Base-by-base conservation (phyloP, 2,113 vertebrate species). In the Syrrhaptes paradoxus region DNA sequence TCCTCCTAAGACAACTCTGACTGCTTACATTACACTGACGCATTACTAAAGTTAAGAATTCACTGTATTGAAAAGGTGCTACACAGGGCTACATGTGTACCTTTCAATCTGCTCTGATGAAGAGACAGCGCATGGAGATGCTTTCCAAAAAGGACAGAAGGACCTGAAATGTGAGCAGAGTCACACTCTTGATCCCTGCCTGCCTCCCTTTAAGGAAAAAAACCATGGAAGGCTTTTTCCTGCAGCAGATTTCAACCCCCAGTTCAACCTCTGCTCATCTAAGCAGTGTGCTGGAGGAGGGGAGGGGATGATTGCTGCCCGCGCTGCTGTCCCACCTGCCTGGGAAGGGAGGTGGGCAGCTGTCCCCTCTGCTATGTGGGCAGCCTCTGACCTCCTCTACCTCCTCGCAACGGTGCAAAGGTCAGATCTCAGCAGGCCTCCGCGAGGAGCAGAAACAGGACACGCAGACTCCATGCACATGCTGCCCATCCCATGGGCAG, bases 261-360 rank as follows among this genome's bases (percentile, higher is more conserved):
- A 58, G 87, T 71, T 83, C 87, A 87, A 5, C 4, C 62, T 68
- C 54, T 34, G 85, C 63, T 80, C 77, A n/a, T 82, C 49, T 28
- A 13, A 45, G 49, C 58, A 24, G 52, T 0, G 31, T 28, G 32
- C 43, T 74, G 73, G 81, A 86, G 76, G 72, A 80, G 67, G 65
- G 61, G 65, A 75, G 11, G 34, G 26, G 38, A 46, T 4, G 61
- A 49, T 4, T 55, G 80, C 80, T 76, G 76, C 68, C 75, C 0
- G 1, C 2, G 8, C 13, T 71, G 55, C 77, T 0, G 6, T 85
- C 93, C 93, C 89, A 93, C 93, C 87, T 94, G 76, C 92, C 89
- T 59, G 65, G 84, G 34, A 63, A 62, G 65, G 80, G 74, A 89
- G 91, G 87, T 85, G 87, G 84, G 74, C 95, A 96, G 94, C 94